Base-by-base conservation (phyloP, 1,140 invertebrate species). In the Myzus persicae region DNA sequence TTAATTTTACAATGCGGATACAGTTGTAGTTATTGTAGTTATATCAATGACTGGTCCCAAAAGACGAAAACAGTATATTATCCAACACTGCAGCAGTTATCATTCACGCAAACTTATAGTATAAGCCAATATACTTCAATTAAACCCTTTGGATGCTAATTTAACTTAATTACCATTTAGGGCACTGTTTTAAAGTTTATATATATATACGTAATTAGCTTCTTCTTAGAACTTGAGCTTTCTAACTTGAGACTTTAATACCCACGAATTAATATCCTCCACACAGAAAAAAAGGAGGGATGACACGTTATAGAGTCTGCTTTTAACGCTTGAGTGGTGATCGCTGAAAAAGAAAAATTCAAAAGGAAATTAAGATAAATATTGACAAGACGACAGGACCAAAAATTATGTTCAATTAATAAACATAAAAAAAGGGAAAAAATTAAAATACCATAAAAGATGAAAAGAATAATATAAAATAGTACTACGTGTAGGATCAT, bases 201-300 rank as follows among this genome's bases (percentile, higher is more conserved):
- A 18, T 51, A 51, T 51, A 48, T 51, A 51, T 51, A 51, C 48
- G 24, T 51, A 89, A 89, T 89, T 89, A 89, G 46, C 20, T 89
- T 89, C n/a, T 48, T 51, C 46, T 51, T 46, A 89, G 51, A 89
- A 89, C 87, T 89, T 51, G 46, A 89, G 87, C n/a, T 48, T 89
- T 51, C 48, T 38, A 22, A 44, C 54, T 91, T 91, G 40, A 91
- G 59, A 91, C 90, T 76, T 91, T 91, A 91, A 91, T 91, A 44
- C 90, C 59, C 31, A 42, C 11, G 90, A 91, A 67, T 91, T 91
- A 91, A 91, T 91, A 91, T 91, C 51, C 40, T 14, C 20, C 22
- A 54, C 36, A 36, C 31, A 40, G 48, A 24, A 90, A 90, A 90
- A 90, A 44, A 38, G 20, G 24, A 38, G 44, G 51, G 22, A 54